Evolutionary conservation across 2,113 vertebrate species (phyloP), one percentile per base, ranked within the genome.

Genomic region (Nettapus auritus): DNA sequence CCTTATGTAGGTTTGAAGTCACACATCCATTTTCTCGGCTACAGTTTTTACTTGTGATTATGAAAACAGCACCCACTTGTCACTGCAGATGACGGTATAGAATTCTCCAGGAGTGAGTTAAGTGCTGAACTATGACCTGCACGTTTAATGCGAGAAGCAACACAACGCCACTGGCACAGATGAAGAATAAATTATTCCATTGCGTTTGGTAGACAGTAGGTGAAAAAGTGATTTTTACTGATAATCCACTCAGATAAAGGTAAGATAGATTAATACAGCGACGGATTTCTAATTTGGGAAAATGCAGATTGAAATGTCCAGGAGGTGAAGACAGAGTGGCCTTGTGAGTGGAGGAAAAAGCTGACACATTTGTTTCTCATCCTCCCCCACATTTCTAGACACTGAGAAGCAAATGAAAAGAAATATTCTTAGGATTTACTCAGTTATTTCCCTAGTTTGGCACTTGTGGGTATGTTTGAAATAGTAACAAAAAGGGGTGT

Each of bases 11-110:
- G 89, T 86, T 94, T 90, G 92, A 97, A 97, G 95, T 93, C 95
- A 96, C 95, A 94, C 77, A 90, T 97, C 97, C 97, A 96, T 98
- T 97, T 97, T 96, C 96, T 96, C 87, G 96, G 97, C 76, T 90
- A 89, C 62, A 52, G 50, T 94, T 96, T 95, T 93, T 85, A 36
- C 82, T 96, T 97, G 83, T 91, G 95, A 95, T 97, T 96, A 97
- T 94, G 97, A 96, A 93, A 97, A 90, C 96, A 80, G 74, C 71
- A 95, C 77, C 88, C 94, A 97, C 96, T 96, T 90, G 92, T 97
- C 95, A 86, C 86, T 63, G 87, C 73, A 66, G 90, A 93, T 93
- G 95, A 94, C 63, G 73, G 86, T 38, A 67, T 60, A 50, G 79
- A 79, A 89, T 94, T 92, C 89, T 93, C 82, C 57, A 74, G 66